These are phyloP conservation scores for Syngnathus scovelli DNA, from an alignment of 2,113 vertebrate species.

Conservation along the genomic window DNA sequence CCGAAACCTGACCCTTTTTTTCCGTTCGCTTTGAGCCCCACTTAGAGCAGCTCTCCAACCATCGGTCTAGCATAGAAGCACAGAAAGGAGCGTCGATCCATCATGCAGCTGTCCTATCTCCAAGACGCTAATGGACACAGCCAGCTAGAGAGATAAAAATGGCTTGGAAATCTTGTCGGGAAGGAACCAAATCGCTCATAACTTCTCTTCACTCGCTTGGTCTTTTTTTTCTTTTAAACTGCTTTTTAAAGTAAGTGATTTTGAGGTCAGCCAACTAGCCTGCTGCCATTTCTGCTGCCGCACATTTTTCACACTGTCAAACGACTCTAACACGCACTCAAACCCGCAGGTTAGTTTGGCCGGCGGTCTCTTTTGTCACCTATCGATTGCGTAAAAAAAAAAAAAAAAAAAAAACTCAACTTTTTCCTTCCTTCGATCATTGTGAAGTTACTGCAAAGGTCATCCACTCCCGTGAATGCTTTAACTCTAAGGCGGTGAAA, in stretches of 20 bases:
- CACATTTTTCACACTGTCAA: slow-evolving; percentile 1
- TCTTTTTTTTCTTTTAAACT: slow-evolving; percentile 27
- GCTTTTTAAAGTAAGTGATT: slow-evolving; percentile 15
- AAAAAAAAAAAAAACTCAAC: neutral
- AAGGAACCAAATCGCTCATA: slow-evolving; percentile 15
- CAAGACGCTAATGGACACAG: slow-evolving; percentile 20
- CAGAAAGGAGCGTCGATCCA: slow-evolving; percentile 27
- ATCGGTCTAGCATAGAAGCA: slow-evolving; percentile 21
- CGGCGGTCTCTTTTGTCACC: neutral
- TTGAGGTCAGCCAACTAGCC: slow-evolving; percentile 44
- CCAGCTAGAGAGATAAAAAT: slow-evolving; percentile 14
- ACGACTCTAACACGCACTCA: neutral
- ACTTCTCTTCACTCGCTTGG: slow-evolving; percentile 8
- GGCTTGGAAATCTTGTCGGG: slow-evolving; percentile 12
- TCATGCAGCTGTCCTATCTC: slow-evolving; percentile 39
- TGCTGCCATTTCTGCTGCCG: slow-evolving; percentile 15
- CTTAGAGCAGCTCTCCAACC: slow-evolving; percentile 17
- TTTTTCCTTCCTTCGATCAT: neutral
- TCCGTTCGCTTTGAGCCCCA: neutral
- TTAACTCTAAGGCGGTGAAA: neutral
- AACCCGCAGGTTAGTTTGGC: neutral
- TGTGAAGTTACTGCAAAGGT: neutral
- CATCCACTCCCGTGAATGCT: neutral
- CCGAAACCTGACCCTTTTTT: neutral
- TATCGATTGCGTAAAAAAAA: neutral